Conservation (phyloP, 2,888 invertebrate species). For the Agriopis leucophaearia region DNA sequence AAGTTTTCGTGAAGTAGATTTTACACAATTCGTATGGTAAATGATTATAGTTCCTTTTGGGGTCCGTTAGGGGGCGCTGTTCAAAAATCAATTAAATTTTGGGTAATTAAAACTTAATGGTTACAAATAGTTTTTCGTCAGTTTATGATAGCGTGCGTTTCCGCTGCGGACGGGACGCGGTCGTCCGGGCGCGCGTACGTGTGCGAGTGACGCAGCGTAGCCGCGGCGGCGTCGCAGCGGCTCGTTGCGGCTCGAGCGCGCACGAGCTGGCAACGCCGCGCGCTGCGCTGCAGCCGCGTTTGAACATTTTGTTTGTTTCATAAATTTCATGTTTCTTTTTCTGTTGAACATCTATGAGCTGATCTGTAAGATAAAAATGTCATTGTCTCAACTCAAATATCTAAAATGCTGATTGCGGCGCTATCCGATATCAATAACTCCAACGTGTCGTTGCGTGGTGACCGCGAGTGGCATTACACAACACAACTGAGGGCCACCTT, state of each 20-base stretch:
- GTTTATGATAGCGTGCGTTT: constrained; percentile 41
- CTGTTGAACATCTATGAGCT: no score
- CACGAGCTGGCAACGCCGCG: constrained; percentile 60
- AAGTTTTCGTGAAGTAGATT: neutral
- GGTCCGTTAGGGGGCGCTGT: neutral
- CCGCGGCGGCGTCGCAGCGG: constrained; percentile 69
- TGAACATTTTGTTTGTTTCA: constrained; percentile 23
- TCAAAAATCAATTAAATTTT: neutral
- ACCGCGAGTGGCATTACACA: no score
- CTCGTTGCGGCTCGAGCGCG: constrained; percentile 48
- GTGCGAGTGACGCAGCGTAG: constrained; percentile 63
- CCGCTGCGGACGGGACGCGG: constrained; percentile 49
- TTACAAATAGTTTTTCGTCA: neutral
- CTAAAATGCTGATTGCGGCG: neutral
- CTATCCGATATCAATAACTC: neutral
- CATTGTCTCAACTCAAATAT: neutral
- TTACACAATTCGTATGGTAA: neutral
- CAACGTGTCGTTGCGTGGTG: no score
- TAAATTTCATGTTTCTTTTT: neutral
- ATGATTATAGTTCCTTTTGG: neutral
- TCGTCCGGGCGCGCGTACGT: constrained; percentile 57
- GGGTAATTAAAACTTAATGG: neutral
- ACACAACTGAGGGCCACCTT: no score
- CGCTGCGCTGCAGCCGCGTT: constrained; percentile 44
- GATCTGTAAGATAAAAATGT: neutral